Evolutionary conservation across 2,113 vertebrate species (phyloP).

Genomic region (Raja brachyura): DNA sequence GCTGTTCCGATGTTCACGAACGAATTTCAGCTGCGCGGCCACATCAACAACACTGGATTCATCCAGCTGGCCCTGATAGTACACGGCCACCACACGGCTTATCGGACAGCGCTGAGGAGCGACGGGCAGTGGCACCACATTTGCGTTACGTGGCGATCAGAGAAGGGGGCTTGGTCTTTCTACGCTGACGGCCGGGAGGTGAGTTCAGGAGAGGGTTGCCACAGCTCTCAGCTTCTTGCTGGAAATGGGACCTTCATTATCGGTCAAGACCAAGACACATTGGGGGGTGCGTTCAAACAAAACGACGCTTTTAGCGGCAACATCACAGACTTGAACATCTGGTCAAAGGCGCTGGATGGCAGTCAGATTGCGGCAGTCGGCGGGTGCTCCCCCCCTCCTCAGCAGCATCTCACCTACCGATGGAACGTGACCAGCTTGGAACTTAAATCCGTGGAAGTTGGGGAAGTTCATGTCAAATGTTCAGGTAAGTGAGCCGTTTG

Average conservation of each 20-base stretch:
- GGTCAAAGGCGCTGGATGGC: constrained; percentile 55
- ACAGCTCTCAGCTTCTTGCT: constrained; percentile 57
- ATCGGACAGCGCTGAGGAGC: constrained; percentile 62
- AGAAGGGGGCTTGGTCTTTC: constrained; percentile 59
- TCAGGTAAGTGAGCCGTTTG: constrained; percentile 52
- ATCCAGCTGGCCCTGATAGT: constrained; percentile 71
- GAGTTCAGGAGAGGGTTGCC: constrained; percentile 46
- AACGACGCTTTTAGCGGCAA: constrained; percentile 81
- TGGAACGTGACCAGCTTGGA: constrained; percentile 58
- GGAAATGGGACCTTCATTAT: constrained; percentile 70
- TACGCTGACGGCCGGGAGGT: constrained; percentile 63
- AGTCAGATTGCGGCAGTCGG: constrained; percentile 59
- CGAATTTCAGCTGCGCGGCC: constrained; percentile 76
- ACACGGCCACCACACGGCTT: constrained; percentile 70
- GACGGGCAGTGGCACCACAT: constrained; percentile 76
- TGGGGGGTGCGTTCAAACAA: constrained; percentile 70
- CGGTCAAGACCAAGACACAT: constrained; percentile 83
- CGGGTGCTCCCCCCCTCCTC: constrained; percentile 50
- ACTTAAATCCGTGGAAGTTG: constrained; percentile 51
- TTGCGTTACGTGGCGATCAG: constrained; percentile 68
- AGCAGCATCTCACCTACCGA: constrained; percentile 54
- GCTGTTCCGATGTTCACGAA: constrained; percentile 65
- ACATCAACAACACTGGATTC: constrained; percentile 52
- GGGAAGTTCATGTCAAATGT: constrained; percentile 56
- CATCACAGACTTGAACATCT: constrained; percentile 71